Percentiles rank a stretch among this genome's conserved stretches.
Conservation (phyloP, 2,888 invertebrate species). For the Acanthococcus lagerstroemiae region DNA sequence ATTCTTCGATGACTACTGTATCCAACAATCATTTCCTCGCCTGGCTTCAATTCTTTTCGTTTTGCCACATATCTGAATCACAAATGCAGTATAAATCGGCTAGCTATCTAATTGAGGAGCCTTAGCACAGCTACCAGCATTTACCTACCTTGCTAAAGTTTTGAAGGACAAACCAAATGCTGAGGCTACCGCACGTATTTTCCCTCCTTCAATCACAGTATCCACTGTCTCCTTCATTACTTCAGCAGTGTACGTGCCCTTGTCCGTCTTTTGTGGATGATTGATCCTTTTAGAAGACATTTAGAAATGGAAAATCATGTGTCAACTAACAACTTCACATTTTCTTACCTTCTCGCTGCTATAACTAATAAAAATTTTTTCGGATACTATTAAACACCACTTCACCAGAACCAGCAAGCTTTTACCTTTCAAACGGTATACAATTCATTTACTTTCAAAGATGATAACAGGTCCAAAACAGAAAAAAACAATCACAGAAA, state of each 20-base stretch:
- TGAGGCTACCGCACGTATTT: background rate
- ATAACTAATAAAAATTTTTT: background rate
- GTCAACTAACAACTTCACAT: background rate
- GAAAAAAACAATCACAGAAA: no score
- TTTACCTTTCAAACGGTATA: background rate
- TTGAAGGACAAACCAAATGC: background rate
- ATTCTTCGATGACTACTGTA: background rate
- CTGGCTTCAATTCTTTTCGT: background rate
- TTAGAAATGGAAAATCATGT: no score
- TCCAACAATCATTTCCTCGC: background rate
- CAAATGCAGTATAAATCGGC: no score
- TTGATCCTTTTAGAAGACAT: background rate
- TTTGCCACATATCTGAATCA: background rate
- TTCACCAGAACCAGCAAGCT: background rate
- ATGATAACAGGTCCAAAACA: no score
- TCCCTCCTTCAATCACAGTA: background rate
- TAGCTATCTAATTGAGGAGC: no score
- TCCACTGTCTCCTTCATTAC: background rate
- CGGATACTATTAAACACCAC: background rate
- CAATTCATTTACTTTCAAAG: background rate
- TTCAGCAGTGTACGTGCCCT: background rate
- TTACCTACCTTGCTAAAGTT: background rate
- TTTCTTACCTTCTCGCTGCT: background rate
- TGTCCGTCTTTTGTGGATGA: background rate
- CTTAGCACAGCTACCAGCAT: no score